These are phyloP conservation scores for Apodemia duryi DNA, from an alignment of 2,888 invertebrate genomes.

Conservation along the genomic window DNA sequence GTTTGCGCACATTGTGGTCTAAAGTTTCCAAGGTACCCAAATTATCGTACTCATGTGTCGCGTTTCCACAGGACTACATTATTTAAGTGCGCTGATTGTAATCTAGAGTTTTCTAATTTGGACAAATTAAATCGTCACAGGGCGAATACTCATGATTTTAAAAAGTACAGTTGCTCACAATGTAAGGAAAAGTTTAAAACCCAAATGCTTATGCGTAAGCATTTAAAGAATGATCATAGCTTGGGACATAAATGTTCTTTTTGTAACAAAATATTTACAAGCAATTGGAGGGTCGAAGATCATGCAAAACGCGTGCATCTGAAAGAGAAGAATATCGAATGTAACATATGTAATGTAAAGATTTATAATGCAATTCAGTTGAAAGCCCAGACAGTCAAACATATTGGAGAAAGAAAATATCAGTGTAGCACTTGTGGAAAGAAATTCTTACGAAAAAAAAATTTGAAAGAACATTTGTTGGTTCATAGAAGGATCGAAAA, in stretches of 20 bases:
- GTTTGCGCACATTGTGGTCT: too few relatives aligned
- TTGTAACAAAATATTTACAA: conserved; percentile 62
- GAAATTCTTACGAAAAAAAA: conserved; percentile 80
- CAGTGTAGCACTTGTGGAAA: conserved; percentile 81
- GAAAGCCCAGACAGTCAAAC: conserved; percentile 65
- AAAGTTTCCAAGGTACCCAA: too few relatives aligned
- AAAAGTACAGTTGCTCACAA: conserved; percentile 65
- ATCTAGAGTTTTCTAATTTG: too few relatives aligned
- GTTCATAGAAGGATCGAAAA: too few relatives aligned
- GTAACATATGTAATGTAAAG: conserved; percentile 64
- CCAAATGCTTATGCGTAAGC: conserved; percentile 72
- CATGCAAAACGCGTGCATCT: conserved; percentile 64
- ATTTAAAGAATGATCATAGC: conserved; percentile 72
- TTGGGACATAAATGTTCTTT: conserved; percentile 65
- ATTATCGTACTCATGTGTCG: too few relatives aligned
- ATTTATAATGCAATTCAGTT: conserved; percentile 67
- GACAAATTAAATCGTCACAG: conserved; percentile 41
- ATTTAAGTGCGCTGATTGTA: too few relatives aligned
- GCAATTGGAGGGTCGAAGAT: conserved; percentile 63
- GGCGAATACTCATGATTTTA: conserved; percentile 65
- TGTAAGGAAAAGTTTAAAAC: conserved; percentile 71
- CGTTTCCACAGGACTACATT: too few relatives aligned
- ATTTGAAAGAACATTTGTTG: conserved; percentile 77
- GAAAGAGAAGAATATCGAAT: conserved; percentile 68
- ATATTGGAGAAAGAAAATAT: conserved; percentile 75